Evolutionary conservation across 2,888 invertebrate species (phyloP).

Genomic region (Luperina testacea): DNA sequence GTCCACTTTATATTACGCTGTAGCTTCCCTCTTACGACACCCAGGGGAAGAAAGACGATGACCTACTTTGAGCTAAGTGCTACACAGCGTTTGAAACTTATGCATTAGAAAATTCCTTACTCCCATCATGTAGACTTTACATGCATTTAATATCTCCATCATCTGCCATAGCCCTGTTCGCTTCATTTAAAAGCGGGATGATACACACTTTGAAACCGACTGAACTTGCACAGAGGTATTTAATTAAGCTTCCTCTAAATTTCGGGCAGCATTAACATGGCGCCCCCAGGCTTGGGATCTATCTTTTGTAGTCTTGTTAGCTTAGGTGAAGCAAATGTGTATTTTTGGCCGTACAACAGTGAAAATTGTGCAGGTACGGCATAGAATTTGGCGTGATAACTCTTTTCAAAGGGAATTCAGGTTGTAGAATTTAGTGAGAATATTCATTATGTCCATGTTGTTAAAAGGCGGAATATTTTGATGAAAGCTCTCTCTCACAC

Average conservation of each 20-base stretch:
- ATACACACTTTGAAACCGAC: slow-evolving; percentile 48
- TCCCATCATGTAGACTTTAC: slow-evolving; percentile 23
- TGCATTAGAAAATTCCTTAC: slow-evolving; percentile 46
- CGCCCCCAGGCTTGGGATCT: slow-evolving; percentile 55
- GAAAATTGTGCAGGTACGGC: slow-evolving; percentile 46
- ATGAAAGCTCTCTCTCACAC: slow-evolving; percentile 12
- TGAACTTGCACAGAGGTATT: slow-evolving; percentile 66
- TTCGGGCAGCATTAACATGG: slow-evolving; percentile 63
- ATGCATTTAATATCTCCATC: slow-evolving; percentile 27
- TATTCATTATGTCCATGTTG: slow-evolving; percentile 11
- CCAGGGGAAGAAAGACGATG: slow-evolving; percentile 54
- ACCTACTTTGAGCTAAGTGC: slow-evolving; percentile 50
- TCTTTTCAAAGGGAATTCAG: slow-evolving; percentile 44
- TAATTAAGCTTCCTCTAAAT: slow-evolving; percentile 72
- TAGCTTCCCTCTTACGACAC: slow-evolving; percentile 48
- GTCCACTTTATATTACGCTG: slow-evolving; percentile 49
- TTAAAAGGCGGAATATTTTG: slow-evolving; percentile 25
- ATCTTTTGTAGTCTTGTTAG: slow-evolving; percentile 68
- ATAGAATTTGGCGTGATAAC: slow-evolving; percentile 43
- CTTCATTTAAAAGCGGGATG: slow-evolving; percentile 49
- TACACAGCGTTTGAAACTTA: slow-evolving; percentile 43
- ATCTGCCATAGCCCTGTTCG: slow-evolving; percentile 2
- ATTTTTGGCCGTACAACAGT: slow-evolving; percentile 53
- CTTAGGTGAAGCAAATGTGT: slow-evolving; percentile 65
- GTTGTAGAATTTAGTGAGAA: slow-evolving; percentile 22